Percentiles rank a stretch among this genome's conserved stretches.
Evolutionary conservation across 1,140 invertebrate genomes (phyloP).

Genomic region (Helicorthomorpha holstii): DNA sequence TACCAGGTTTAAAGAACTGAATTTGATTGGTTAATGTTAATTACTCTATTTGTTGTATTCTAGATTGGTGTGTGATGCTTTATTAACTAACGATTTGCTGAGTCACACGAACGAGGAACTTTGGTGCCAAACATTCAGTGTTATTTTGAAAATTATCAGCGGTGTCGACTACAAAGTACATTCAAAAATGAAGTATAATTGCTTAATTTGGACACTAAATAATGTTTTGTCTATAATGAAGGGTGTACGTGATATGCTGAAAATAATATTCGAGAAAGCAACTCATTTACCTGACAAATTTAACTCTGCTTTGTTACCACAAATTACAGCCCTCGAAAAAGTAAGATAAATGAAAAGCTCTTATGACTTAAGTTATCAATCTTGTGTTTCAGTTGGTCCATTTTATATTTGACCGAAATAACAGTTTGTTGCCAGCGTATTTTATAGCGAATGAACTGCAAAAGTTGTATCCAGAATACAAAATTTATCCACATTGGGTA

Average conservation of each 20-base stretch:
- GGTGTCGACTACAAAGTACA: conserved; percentile 80
- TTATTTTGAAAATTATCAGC: conserved; percentile 68
- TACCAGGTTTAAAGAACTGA: too few species aligned
- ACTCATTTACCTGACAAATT: conserved; percentile 53
- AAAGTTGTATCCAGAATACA: conserved; percentile 64
- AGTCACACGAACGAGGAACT: conserved; percentile 55
- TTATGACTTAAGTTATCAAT: not conserved
- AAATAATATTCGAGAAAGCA: conserved; percentile 58
- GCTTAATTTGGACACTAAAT: too few species aligned
- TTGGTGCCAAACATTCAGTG: conserved; percentile 72
- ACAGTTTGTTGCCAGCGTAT: conserved; percentile 78
- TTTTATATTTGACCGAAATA: conserved; percentile 81
- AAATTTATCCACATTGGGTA: conserved; percentile 80
- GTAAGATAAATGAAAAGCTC: conserved; percentile 13
- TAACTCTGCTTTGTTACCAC: conserved; percentile 57
- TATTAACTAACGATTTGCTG: conserved; percentile 60
- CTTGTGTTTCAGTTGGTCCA: conserved; percentile 39
- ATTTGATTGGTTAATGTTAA: too few species aligned
- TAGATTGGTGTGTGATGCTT: conserved; percentile 66
- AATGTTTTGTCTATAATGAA: conserved; percentile 13
- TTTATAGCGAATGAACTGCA: conserved; percentile 88
- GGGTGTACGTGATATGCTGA: conserved; percentile 29
- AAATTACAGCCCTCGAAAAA: conserved; percentile 57
- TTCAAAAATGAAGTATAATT: too few species aligned
- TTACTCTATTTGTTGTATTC: too few species aligned